These are phyloP conservation scores for Malacoraja senta DNA, from an alignment of 2,797 vertebrate species.

Conservation along the genomic window DNA sequence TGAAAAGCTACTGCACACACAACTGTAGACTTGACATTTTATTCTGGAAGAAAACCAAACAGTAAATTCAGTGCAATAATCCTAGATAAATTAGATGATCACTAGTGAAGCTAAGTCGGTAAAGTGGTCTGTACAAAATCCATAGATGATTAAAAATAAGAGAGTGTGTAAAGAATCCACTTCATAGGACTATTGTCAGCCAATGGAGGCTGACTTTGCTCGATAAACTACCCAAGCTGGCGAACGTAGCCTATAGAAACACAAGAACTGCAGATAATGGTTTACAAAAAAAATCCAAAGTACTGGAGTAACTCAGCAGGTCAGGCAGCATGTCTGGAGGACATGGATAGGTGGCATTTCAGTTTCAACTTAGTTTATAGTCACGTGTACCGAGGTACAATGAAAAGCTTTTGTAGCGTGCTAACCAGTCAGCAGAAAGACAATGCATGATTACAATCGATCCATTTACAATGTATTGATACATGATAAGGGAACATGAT, in stretches of 20 bases:
- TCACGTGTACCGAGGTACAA: no score
- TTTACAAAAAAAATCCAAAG: no score
- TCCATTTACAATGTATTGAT: no score
- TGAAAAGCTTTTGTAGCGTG: no score
- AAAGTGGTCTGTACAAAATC: conserved; percentile 97
- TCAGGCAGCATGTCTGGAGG: no score
- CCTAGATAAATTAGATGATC: conserved; percentile 99
- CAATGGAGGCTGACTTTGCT: background rate
- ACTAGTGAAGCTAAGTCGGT: conserved; percentile 96
- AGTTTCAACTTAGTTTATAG: no score
- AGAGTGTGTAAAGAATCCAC: background rate
- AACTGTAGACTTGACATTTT: conserved; percentile 99
- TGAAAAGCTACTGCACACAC: conserved; percentile 98
- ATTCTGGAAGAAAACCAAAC: conserved; percentile 99
- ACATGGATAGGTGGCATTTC: no score
- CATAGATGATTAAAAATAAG: conserved; percentile 75
- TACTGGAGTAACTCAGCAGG: no score
- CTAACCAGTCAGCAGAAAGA: no score
- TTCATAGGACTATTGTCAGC: background rate
- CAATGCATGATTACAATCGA: no score
- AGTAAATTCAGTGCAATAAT: conserved; percentile 99
- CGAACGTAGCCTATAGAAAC: background rate
- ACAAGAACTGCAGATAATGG: no score
- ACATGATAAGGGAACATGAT: no score
- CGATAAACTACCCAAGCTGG: background rate